Conservation (phyloP, 2,113 vertebrate species). For the Sphyrna mokarran region DNA sequence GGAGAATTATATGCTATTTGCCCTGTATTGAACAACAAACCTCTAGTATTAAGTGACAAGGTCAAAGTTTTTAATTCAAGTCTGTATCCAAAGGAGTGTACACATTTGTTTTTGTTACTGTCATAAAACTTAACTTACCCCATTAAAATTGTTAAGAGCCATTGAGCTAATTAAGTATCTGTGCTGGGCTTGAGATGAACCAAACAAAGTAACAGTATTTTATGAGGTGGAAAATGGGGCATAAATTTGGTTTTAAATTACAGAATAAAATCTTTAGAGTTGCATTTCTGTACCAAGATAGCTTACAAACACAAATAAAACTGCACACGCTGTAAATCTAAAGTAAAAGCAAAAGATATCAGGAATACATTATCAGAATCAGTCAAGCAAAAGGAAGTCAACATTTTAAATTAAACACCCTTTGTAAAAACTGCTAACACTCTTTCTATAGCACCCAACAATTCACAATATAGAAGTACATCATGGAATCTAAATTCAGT, state of each 20-base stretch:
- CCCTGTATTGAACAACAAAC: not conserved
- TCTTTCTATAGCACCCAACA: not conserved
- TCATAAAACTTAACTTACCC: not conserved
- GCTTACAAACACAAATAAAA: not conserved
- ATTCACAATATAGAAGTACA: not conserved
- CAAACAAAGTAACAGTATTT: not conserved
- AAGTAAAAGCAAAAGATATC: not conserved
- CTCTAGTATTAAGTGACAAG: not conserved
- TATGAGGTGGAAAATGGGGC: conserved; percentile 30
- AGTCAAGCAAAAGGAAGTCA: not conserved
- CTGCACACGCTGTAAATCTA: not conserved
- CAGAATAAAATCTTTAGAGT: not conserved
- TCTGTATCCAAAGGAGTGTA: not conserved
- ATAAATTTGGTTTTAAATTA: conserved; percentile 29
- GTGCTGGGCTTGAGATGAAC: not conserved
- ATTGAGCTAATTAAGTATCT: not conserved
- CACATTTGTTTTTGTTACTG: not conserved
- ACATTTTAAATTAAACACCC: not conserved
- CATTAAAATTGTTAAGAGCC: not conserved
- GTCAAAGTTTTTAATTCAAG: not conserved
- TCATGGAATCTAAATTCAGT: not conserved
- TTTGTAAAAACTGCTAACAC: not conserved
- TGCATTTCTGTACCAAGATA: not conserved
- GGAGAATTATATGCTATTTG: not conserved
- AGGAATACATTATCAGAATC: not conserved